Base-by-base conservation (phyloP, 2,113 vertebrate genomes). In the Engystomops pustulosus region DNA sequence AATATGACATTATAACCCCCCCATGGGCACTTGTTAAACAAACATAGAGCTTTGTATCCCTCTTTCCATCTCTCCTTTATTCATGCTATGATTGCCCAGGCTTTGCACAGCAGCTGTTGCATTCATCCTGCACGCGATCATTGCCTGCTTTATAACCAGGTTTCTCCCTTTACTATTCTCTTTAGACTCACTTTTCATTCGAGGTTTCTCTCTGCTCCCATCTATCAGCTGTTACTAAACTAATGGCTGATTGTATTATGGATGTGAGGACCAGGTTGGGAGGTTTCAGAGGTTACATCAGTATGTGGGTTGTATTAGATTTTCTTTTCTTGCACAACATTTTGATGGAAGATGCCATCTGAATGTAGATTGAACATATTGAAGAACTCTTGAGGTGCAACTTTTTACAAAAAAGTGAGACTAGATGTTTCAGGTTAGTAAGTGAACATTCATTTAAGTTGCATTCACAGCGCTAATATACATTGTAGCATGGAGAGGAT, bases 41-140 rank as follows among this genome's bases (percentile, higher is more conserved):
- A 67, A 80, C 7, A 30, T 25, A 18, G 4, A 27, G 8, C 38
- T 41, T 4, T 60, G 20, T 18, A 60, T 25, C 38, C 53, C 58
- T 38, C 47, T n/a, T n/a, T n/a, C n/a, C n/a, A n/a, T 41, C 38
- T 23, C 23, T 38, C 49, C 55, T 25, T 77, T 11, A 38, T 17
- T 78, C 51, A 38, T 78, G 53, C n/a, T 34, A 77, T n/a, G n/a
- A n/a, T 77, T 58, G 74, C 58, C 47, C 32, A 38, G 51, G 20
- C 32, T 23, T 58, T 58, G 74, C 32, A n/a, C 32, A 51, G 34
- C 60, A 80, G 79, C 60, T 80, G 60, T 23, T 69, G 41, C 79
- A 68, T 68, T 68, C 62, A 80, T 10, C 11, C 9, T 23, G 15
- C 60, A 80, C 14, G 1, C 41, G 36, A 80, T 68, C 44, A 32